Evolutionary conservation across 2,888 invertebrate species (phyloP).

Genomic region (Campaea margaritaria): DNA sequence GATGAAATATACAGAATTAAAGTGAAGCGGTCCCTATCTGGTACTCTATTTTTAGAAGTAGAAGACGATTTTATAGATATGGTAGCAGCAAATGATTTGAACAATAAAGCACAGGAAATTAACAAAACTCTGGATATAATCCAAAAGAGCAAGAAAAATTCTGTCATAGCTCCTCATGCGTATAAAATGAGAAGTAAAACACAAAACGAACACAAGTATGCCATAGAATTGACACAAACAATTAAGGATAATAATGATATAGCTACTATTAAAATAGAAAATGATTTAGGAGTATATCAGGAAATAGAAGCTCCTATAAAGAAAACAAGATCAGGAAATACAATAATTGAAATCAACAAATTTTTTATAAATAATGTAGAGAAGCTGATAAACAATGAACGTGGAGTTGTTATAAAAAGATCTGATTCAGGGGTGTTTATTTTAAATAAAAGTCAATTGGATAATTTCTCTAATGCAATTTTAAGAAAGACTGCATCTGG

Average conservation of each 20-base stretch:
- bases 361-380: slow-evolving; percentile 38
- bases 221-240: slow-evolving; percentile 32
- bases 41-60: slow-evolving; percentile 46
- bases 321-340: slow-evolving; percentile 49
- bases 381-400: slow-evolving; percentile 36
- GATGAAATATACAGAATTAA: slow-evolving; percentile 36
- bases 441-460: slow-evolving; percentile 37
- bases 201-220: background rate
- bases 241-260: slow-evolving; percentile 10
- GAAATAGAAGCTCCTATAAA: slow-evolving; percentile 41
- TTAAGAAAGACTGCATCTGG: slow-evolving; percentile 50
- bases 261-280: slow-evolving; percentile 41
- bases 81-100: slow-evolving; percentile 28
- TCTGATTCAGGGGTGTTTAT: slow-evolving; percentile 42
- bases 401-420: slow-evolving; percentile 45
- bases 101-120: slow-evolving; percentile 8
- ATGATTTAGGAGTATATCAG: slow-evolving; percentile 38
- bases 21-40: slow-evolving; percentile 48
- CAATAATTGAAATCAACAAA: slow-evolving; percentile 47
- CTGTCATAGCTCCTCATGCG: background rate
- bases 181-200: background rate
- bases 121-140: background rate
- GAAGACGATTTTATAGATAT: slow-evolving; percentile 40
- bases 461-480: slow-evolving; percentile 45
- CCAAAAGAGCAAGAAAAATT: background rate